phyloP scores from a whole-genome alignment of 2,113 vertebrate genomes.

The Dendrocopos noguchii region DNA sequence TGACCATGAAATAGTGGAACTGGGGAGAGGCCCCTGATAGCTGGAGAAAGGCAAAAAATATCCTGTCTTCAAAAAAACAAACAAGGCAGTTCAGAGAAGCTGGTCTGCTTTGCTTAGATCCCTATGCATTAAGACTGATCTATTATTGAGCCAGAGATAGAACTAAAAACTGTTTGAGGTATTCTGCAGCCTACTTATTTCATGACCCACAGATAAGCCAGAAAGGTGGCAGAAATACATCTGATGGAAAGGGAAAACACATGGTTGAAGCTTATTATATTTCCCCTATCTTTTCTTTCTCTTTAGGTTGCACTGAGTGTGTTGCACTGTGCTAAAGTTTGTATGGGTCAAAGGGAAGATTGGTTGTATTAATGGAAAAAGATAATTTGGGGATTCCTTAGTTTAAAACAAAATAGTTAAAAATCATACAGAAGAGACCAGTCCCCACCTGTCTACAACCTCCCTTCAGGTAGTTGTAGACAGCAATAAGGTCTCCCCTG shows the following conservation, averaged over 20 bases:
- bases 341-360: not conserved
- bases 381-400: not conserved
- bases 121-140: no score
- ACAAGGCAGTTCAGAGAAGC: not conserved
- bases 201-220: not conserved
- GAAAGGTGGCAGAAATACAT: not conserved
- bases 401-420: not conserved
- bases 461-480: no score
- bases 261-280: not conserved
- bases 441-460: no score
- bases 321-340: not conserved
- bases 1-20: not conserved
- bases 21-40: not conserved
- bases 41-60: not conserved
- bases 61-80: not conserved
- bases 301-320: not conserved
- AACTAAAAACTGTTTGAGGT: not conserved
- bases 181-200: not conserved
- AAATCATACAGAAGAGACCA: not conserved
- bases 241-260: not conserved
- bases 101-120: not conserved
- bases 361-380: not conserved
- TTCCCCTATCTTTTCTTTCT: not conserved
- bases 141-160: not conserved
- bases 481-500: no score